phyloP scores from a whole-genome alignment of 1,140 invertebrate species.

The Megalonaias nervosa region DNA sequence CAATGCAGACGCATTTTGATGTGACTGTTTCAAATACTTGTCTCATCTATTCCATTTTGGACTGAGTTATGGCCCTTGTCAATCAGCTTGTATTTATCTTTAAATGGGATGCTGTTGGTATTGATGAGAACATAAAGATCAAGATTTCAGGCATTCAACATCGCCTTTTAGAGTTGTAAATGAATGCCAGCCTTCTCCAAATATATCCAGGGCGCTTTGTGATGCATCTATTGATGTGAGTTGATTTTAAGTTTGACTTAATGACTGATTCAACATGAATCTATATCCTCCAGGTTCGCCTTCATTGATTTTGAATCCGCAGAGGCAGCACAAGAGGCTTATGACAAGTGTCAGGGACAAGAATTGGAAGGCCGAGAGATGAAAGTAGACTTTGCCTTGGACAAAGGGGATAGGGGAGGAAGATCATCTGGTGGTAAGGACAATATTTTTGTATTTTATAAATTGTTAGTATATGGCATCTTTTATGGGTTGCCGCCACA shows the following conservation, averaged over 20 bases:
- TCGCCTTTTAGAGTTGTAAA: too few relatives aligned
- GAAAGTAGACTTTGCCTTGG: constrained; percentile 28
- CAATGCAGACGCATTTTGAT: too few relatives aligned
- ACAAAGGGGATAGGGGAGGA: constrained; percentile 15
- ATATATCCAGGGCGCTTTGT: background rate
- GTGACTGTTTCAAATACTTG: too few relatives aligned
- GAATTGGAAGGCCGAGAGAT: constrained; percentile 34
- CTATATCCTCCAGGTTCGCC: constrained; percentile 19
- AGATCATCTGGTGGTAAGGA: constrained; percentile 3
- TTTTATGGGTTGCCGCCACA: too few relatives aligned
- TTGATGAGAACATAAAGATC: background rate
- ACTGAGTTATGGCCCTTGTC: background rate
- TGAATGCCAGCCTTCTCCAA: background rate
- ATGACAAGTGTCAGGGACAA: constrained; percentile 18
- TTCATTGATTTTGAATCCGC: constrained; percentile 34
- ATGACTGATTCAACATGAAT: background rate
- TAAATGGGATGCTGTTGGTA: too few relatives aligned
- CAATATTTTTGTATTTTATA: too few relatives aligned
- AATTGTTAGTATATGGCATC: too few relatives aligned
- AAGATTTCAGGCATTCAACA: too few relatives aligned
- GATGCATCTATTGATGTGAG: background rate
- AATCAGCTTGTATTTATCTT: background rate
- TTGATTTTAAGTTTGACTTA: background rate
- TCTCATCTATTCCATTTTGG: background rate
- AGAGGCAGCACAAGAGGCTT: constrained; percentile 25